Conservation (phyloP, 2,888 invertebrate genomes). For the Scaptomyza cyrtandrae region DNA sequence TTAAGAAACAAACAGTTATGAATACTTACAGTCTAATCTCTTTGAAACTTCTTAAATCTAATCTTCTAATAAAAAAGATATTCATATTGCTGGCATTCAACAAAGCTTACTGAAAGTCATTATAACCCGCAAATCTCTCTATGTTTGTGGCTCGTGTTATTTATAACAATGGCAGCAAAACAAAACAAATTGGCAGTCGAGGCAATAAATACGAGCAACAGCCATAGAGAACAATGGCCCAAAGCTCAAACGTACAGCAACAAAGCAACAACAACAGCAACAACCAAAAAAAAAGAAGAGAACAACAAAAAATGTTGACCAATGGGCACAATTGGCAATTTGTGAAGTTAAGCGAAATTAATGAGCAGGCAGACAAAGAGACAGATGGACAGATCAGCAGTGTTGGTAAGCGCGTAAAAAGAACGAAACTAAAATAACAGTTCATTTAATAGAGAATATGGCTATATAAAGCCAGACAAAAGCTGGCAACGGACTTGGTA, state of each 20-base stretch:
- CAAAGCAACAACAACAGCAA: slow-evolving; percentile 24
- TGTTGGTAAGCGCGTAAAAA: slow-evolving; percentile 9
- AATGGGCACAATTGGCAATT: slow-evolving; percentile 80
- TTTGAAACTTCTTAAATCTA: neutral
- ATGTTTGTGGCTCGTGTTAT: slow-evolving; percentile 2
- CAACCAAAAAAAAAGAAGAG: slow-evolving; percentile 25
- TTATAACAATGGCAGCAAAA: slow-evolving; percentile 58
- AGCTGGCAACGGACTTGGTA: neutral
- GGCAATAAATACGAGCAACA: slow-evolving; percentile 75
- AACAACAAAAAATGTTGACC: slow-evolving; percentile 68
- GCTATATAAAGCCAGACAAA: slow-evolving; percentile 39
- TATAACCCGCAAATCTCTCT: neutral
- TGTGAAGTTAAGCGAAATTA: slow-evolving; percentile 81
- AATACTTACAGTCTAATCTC: neutral
- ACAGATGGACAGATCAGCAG: neutral
- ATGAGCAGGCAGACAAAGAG: slow-evolving; percentile 54
- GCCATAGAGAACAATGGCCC: slow-evolving; percentile 64
- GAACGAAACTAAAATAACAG: slow-evolving; percentile 12
- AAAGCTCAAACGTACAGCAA: slow-evolving; percentile 18
- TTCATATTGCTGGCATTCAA: neutral
- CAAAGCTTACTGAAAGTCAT: neutral
- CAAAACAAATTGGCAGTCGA: slow-evolving; percentile 74
- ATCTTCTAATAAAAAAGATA: neutral
- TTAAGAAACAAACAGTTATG: neutral
- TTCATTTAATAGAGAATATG: slow-evolving; percentile 12